These are phyloP conservation scores for Drosophila antonietae DNA, from an alignment of 2,888 invertebrate genomes.

Conservation along the genomic window DNA sequence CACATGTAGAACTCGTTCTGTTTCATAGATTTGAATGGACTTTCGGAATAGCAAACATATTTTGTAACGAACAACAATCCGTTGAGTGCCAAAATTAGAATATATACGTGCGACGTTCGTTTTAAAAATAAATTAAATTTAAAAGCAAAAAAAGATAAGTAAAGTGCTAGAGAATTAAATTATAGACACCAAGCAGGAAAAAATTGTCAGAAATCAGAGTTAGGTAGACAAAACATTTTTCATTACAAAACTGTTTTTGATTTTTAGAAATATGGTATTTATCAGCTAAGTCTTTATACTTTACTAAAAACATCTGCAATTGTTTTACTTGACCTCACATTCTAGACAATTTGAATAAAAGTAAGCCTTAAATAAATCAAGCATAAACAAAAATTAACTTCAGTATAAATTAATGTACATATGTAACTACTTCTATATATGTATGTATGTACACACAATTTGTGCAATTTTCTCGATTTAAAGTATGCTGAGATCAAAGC, in stretches of 20 bases:
- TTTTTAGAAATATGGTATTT: too few relatives aligned
- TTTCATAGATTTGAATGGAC: constrained; percentile 12
- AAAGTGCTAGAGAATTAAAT: constrained; percentile 57
- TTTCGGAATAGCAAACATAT: constrained; percentile 56
- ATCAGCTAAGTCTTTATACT: neutral
- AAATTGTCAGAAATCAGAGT: neutral
- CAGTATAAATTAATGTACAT: too few relatives aligned
- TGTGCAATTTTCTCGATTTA: neutral
- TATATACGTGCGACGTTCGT: constrained; percentile 51
- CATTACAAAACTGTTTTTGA: neutral
- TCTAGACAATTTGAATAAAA: neutral
- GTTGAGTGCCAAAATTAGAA: constrained; percentile 66
- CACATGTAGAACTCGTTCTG: neutral
- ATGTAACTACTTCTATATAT: too few relatives aligned
- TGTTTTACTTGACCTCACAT: neutral
- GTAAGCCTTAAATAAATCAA: neutral
- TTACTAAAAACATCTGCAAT: neutral
- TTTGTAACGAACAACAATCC: constrained; percentile 67
- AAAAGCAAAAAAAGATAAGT: constrained; percentile 38
- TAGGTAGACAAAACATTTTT: neutral
- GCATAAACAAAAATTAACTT: neutral
- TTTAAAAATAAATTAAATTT: constrained; percentile 71
- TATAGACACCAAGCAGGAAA: constrained; percentile 28
- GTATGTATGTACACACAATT: too few relatives aligned
- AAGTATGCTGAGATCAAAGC: neutral